Conservation (phyloP, 1,140 invertebrate species). For the Drosophila athabasca region DNA sequence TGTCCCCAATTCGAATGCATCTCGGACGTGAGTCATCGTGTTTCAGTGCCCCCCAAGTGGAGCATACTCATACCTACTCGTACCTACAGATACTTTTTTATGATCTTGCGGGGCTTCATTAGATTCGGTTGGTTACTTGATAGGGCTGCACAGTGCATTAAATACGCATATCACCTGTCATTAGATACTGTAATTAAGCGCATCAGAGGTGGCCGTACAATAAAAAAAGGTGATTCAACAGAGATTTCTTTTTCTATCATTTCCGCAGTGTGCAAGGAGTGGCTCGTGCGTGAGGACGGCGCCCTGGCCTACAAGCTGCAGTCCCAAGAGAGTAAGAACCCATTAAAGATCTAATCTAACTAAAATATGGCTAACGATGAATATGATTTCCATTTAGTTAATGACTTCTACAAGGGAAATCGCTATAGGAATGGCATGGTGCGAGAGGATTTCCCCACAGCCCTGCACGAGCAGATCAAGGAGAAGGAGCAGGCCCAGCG, state of each 20-base stretch:
- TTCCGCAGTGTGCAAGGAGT: conserved; percentile 91
- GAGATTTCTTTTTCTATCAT: conserved; percentile 21
- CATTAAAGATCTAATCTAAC: conserved; percentile 11
- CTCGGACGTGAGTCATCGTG: conserved; percentile 60
- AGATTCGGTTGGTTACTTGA: conserved; percentile 61
- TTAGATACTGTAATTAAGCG: conserved; percentile 60
- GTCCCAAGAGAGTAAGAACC: conserved; percentile 93
- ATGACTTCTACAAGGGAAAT: conserved; percentile 93
- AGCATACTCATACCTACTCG: background rate
- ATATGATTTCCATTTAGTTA: conserved; percentile 85
- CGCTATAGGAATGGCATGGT: conserved; percentile 93
- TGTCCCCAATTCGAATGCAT: conserved; percentile 33
- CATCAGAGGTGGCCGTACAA: conserved; percentile 2
- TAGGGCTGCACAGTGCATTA: conserved; percentile 13
- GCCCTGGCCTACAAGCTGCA: conserved; percentile 95
- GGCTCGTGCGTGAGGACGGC: conserved; percentile 96
- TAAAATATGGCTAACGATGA: conserved; percentile 1
- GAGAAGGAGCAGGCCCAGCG: conserved; percentile 88
- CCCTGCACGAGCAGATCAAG: conserved; percentile 91
- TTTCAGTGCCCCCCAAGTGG: conserved; percentile 41
- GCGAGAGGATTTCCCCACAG: conserved; percentile 93
- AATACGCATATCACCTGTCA: conserved; percentile 51
- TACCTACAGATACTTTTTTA: conserved; percentile 23
- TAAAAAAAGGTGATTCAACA: conserved; percentile 51
- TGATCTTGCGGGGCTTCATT: conserved; percentile 65